Conservation (phyloP, 1,140 invertebrate species). For the Drosophila yakuba region DNA sequence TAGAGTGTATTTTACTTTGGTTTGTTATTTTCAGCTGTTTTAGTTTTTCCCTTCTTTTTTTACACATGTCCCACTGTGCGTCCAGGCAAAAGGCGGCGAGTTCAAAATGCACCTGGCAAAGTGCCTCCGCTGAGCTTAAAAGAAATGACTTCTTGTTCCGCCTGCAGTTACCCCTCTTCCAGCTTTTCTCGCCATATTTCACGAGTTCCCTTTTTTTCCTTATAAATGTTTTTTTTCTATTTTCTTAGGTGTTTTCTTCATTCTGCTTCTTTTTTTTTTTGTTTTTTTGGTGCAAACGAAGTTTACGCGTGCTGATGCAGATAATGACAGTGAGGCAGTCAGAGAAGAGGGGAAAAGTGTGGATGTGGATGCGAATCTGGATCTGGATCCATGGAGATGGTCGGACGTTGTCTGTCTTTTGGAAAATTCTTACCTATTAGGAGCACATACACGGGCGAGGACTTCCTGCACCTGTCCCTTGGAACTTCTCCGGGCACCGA, state of each 20-base stretch:
- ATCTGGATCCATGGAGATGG: constrained; percentile 20
- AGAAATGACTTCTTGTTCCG: constrained; percentile 80
- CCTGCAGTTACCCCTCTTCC: constrained; percentile 40
- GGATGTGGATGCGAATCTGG: background rate
- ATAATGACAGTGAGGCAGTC: constrained; percentile 73
- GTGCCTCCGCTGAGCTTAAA: constrained; percentile 71
- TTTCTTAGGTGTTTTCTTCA: constrained; percentile 7
- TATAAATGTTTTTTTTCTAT: constrained; percentile 11
- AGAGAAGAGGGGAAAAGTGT: constrained; percentile 15
- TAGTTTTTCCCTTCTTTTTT: background rate
- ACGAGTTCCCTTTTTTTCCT: constrained; percentile 13
- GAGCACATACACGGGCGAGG: constrained; percentile 46
- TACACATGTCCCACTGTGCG: constrained; percentile 9
- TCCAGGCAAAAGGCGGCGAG: constrained; percentile 11
- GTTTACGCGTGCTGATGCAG: constrained; percentile 80
- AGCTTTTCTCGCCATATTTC: constrained; percentile 5
- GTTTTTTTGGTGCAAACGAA: constrained; percentile 68
- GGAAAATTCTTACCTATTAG: constrained; percentile 62
- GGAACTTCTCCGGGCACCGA: constrained; percentile 42
- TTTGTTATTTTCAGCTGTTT: no score
- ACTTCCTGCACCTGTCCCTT: constrained; percentile 57
- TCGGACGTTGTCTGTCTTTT: constrained; percentile 46
- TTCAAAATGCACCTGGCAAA: constrained; percentile 44
- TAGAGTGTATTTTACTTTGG: no score
- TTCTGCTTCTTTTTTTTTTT: constrained; percentile 2